Percentiles rank a stretch among this genome's conserved stretches.
These are phyloP conservation scores for Glandiceps talaboti DNA, from an alignment of 53 echinoderm and acorn worm species.

Conservation along the genomic window DNA sequence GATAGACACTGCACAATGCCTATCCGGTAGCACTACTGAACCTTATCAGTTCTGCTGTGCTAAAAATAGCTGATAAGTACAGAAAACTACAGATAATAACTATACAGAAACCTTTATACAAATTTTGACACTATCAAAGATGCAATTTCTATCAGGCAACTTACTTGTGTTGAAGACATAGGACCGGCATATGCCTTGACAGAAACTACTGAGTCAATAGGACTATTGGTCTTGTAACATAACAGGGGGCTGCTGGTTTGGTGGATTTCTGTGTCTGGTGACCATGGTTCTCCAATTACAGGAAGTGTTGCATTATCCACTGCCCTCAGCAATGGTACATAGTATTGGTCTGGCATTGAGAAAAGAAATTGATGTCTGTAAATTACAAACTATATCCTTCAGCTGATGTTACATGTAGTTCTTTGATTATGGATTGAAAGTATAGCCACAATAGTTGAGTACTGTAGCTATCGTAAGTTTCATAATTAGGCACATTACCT, in stretches of 20 bases:
- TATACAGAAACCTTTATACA: too few relatives aligned
- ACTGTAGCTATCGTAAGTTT: too few relatives aligned
- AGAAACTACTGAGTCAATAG: conserved; percentile 38
- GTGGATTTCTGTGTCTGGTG: conserved; percentile 48
- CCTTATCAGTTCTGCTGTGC: too few relatives aligned
- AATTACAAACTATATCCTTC: too few relatives aligned
- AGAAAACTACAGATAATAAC: background rate
- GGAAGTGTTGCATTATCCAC: conserved; percentile 59
- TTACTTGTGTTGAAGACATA: conserved; percentile 77
- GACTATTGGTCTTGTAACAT: conserved; percentile 38
- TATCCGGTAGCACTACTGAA: too few relatives aligned
- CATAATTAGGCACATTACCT: too few relatives aligned
- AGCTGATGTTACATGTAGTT: too few relatives aligned
- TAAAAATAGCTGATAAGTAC: background rate
- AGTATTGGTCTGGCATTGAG: conserved; percentile 40
- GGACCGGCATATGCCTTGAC: conserved; percentile 74
- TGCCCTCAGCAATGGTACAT: conserved; percentile 58
- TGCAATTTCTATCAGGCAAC: too few relatives aligned
- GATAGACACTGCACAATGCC: background rate
- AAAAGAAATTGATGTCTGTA: too few relatives aligned
- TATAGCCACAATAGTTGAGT: too few relatives aligned
- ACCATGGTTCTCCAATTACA: conserved; percentile 84
- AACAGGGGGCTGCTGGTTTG: conserved; percentile 37
- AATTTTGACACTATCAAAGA: too few relatives aligned
- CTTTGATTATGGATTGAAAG: too few relatives aligned